Base-by-base conservation (phyloP, 1,140 invertebrate genomes). In the Rhyzopertha dominica region DNA sequence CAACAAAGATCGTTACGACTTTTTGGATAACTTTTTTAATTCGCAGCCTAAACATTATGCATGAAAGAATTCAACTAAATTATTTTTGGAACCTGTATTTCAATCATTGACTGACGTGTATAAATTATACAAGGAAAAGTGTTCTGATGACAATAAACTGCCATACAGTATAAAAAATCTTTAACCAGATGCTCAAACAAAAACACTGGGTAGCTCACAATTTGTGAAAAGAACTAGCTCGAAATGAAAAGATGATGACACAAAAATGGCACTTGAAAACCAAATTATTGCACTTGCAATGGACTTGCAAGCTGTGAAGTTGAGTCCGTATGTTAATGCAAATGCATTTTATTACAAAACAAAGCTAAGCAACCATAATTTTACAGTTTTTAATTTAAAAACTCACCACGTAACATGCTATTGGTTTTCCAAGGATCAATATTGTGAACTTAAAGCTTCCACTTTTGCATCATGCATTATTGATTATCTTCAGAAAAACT, bases 321-420 rank as follows among this genome's bases (percentile, higher is more conserved):
- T 67, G 17, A 54, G 46, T 24, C 67, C 67, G 42, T 43, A 39
- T 43, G 20, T 69, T 20, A 61, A 63, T 22, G 64, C 66, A n/a
- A 62, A 54, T 52, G 58, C 56, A 28, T 32, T 69, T 18, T 71
- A 72, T 52, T 71, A 64, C 49, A 72, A 68, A 55, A 66, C 56
- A 7, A 72, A 71, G 45, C 48, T 71, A 24, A 25, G 45, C 7
- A 47, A 64, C 9, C 65, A 71, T 55, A 73, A 73, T 53, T 71
- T 68, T 42, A 68, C 66, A 17, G 40, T 70, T 30, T 72, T 63
- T 49, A 63, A 73, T 50, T 19, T 69, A 5, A 50, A 48, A 4
- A 66, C 43, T 29, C 51, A 61, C 39, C 32, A 51, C 32, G 51
- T 51, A 43, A 54, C 20, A 10, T 59, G 26, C 36, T 44, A 44